These are phyloP conservation scores for Paratrypauchen microcephalus DNA, from an alignment of 2,797 vertebrate species.

Conservation along the genomic window DNA sequence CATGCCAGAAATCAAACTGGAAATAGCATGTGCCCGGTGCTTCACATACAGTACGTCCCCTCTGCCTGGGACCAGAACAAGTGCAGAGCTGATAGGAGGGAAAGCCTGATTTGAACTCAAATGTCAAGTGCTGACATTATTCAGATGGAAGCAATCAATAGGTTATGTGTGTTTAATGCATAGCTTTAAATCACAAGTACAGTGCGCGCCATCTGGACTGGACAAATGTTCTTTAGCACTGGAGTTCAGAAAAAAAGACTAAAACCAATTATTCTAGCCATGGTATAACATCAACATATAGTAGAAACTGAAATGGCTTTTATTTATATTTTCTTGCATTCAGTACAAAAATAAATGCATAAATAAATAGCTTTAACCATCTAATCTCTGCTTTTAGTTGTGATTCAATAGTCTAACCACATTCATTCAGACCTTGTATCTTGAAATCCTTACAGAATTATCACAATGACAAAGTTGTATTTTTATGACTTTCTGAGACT, in stretches of 20 bases:
- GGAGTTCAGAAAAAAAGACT: not conserved
- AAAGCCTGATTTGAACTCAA: slow-evolving; percentile 52
- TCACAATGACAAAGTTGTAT: not conserved
- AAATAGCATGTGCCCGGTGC: slow-evolving; percentile 28
- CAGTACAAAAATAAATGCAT: not conserved
- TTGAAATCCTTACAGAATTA: slow-evolving; percentile 23
- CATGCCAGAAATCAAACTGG: slow-evolving; percentile 26
- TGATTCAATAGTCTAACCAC: not conserved
- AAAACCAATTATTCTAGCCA: not conserved
- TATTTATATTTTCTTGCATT: slow-evolving; percentile 2
- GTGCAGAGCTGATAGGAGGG: slow-evolving; percentile 23
- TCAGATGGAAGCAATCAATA: slow-evolving; percentile 50
- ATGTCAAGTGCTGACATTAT: slow-evolving; percentile 62
- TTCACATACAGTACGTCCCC: slow-evolving; percentile 31
- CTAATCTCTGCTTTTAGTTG: not conserved
- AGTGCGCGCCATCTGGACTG: not conserved
- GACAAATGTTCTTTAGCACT: not conserved
- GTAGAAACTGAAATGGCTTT: no score
- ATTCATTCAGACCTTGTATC: slow-evolving; percentile 2
- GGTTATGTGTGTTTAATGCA: slow-evolving; percentile 45
- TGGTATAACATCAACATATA: no score
- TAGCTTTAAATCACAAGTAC: slow-evolving; percentile 31
- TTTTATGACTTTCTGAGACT: not conserved
- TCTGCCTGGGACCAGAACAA: slow-evolving; percentile 25
- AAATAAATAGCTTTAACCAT: not conserved